Evolutionary conservation across 2,888 invertebrate species (phyloP), one percentile per base, ranked within the genome.

Genomic region (Drosophila testacea): DNA sequence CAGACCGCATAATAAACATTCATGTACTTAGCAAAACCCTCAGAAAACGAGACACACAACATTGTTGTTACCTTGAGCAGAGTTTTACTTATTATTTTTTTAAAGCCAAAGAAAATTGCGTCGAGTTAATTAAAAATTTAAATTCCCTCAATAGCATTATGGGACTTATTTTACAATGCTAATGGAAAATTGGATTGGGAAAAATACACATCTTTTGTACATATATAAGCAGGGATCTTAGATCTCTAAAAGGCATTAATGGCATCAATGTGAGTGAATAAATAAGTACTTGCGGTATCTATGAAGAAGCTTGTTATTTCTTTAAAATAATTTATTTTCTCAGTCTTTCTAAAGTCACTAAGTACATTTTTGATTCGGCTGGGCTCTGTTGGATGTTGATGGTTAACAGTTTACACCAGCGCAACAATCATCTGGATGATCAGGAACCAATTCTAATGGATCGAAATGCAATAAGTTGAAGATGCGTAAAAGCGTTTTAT

Each of bases 1-100:
- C 36, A 30, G 41, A 48, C 34, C 59, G 48, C 59, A 36, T 59
- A 59, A 59, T 64, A 44, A 50, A 44, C 48, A 57, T 57, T 57
- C 9, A 48, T 32, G 39, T 30, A 41, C 9, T 22, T 4, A 32
- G 38, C 34, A 41, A 22, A 34, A 9, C 46, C 51, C 34, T 50
- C 34, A 7, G 27, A 59, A 57, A 47, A 39, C 38, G n/a, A 46
- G 10, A 10, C 38, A 39, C 39, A 28, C 6, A n/a, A 30, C 9
- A 10, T 32, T 6, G 22, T n/a, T 34, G 30, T 42, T 16, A 46
- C 16, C 36, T 46, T 46, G 27, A 61, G 44, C 28, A 13, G 27
- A 46, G 36, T 27, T 52, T 36, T 42, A 32, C n/a, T 34, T 10
- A 32, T 7, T 28, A 22, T 22, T 28, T 59, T 34, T 36, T 30